Evolutionary conservation across 2,888 invertebrate species (phyloP).

Genomic region (Leptura quadrifasciata): DNA sequence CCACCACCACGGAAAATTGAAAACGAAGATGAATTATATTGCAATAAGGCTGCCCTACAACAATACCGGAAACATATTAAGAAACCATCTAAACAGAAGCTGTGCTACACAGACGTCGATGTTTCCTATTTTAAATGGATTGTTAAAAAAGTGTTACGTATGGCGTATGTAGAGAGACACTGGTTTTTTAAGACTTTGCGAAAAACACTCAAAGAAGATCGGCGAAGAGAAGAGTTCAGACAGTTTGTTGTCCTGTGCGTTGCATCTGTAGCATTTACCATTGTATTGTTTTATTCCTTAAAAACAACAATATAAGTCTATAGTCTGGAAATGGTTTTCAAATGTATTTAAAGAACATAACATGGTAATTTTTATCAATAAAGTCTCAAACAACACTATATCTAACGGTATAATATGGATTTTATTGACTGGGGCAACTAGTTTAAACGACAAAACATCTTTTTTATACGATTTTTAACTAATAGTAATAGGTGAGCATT

Average conservation of each 20-base stretch:
- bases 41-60: background rate
- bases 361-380: no score
- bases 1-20: background rate
- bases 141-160: constrained; percentile 4
- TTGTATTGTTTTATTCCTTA: constrained; percentile 49
- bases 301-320: background rate
- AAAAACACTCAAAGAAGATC: constrained; percentile 45
- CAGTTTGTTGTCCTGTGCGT: constrained; percentile 59
- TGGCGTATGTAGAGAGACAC: constrained; percentile 38
- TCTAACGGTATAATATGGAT: no score
- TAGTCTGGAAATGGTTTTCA: background rate
- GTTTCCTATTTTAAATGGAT: background rate
- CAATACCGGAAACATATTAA: background rate
- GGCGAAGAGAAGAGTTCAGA: constrained; percentile 54
- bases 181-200: constrained; percentile 52
- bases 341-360: background rate
- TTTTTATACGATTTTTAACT: no score
- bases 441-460: no score
- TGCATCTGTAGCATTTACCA: constrained; percentile 51
- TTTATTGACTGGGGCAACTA: no score
- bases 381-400: no score
- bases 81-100: background rate
- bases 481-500: no score
- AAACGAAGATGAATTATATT: background rate
- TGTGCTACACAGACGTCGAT: background rate